These are phyloP conservation scores for Stegodyphus dumicola DNA, from an alignment of 1,140 invertebrate genomes.

Conservation along the genomic window DNA sequence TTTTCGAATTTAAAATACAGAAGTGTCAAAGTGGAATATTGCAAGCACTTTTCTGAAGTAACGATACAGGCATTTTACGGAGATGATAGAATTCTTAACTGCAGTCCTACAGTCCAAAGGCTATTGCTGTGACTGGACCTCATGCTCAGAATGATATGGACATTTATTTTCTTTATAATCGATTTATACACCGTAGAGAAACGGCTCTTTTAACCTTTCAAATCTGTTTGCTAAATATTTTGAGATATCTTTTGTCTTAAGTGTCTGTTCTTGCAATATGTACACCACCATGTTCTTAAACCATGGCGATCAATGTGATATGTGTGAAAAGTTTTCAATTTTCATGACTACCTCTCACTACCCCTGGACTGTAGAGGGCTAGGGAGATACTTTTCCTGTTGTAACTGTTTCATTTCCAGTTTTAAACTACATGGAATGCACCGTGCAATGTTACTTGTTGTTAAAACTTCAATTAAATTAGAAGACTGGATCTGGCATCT, in stretches of 20 bases:
- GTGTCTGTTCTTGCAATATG: not conserved
- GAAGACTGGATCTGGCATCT: not conserved
- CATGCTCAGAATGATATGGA: no score
- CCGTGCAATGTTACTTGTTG: conserved; percentile 14
- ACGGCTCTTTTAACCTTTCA: no score
- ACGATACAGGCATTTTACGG: no score
- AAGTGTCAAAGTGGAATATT: no score
- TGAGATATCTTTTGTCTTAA: not conserved
- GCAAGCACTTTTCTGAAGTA: no score
- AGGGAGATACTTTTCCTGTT: conserved; percentile 15
- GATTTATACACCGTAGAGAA: no score
- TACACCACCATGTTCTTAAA: conserved; percentile 33
- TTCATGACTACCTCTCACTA: conserved; percentile 12
- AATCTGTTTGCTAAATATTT: conserved; percentile 1
- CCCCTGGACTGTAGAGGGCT: not conserved
- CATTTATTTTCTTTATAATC: no score
- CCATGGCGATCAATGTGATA: conserved; percentile 36
- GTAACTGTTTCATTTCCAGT: conserved; percentile 33
- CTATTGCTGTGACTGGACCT: no score
- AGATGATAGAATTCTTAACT: no score
- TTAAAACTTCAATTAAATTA: conserved; percentile 22
- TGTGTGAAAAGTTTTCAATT: conserved; percentile 44
- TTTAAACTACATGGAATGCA: conserved; percentile 28
- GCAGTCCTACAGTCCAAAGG: no score
- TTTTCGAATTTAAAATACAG: no score